phyloP scores from a whole-genome alignment of 2,113 vertebrate species.

The Myrmecobius fasciatus region DNA sequence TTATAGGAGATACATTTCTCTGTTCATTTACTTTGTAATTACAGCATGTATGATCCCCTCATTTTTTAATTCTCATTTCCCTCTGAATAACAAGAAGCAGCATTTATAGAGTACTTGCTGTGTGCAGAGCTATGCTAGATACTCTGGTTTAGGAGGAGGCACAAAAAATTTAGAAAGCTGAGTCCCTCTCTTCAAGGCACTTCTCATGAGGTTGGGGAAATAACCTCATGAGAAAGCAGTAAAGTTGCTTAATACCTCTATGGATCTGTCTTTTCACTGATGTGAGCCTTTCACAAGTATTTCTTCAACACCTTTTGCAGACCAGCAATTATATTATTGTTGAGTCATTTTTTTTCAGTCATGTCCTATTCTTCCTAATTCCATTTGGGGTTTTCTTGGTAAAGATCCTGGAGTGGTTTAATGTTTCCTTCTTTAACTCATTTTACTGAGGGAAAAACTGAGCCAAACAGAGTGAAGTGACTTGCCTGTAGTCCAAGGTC shows the following conservation, averaged over 20 bases:
- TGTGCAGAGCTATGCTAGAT: background rate
- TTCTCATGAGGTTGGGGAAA: background rate
- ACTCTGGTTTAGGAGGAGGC: background rate
- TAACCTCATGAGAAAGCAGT: too few relatives aligned
- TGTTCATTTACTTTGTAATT: conserved; percentile 60
- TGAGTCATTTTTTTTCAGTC: too few relatives aligned
- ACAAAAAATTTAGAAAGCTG: background rate
- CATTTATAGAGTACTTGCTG: conserved; percentile 31
- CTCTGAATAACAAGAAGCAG: background rate
- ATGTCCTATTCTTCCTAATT: too few relatives aligned
- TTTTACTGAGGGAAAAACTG: too few relatives aligned
- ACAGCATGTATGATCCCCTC: conserved; percentile 11
- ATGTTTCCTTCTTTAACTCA: too few relatives aligned
- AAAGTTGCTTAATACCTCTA: background rate
- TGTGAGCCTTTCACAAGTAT: background rate
- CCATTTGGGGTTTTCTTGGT: too few relatives aligned
- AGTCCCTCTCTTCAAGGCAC: background rate
- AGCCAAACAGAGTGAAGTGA: background rate
- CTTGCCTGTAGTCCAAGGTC: background rate
- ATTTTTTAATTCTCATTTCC: conserved; percentile 39
- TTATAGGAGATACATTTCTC: conserved; percentile 51
- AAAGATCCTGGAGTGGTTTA: too few relatives aligned
- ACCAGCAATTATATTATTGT: background rate
- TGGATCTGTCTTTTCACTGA: background rate
- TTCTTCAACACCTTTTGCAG: background rate